A percentile compares a stretch with the other conserved stretches of the same genome.
Evolutionary conservation across 2,888 invertebrate species (phyloP).

Genomic region (Protodeltote pygarga): DNA sequence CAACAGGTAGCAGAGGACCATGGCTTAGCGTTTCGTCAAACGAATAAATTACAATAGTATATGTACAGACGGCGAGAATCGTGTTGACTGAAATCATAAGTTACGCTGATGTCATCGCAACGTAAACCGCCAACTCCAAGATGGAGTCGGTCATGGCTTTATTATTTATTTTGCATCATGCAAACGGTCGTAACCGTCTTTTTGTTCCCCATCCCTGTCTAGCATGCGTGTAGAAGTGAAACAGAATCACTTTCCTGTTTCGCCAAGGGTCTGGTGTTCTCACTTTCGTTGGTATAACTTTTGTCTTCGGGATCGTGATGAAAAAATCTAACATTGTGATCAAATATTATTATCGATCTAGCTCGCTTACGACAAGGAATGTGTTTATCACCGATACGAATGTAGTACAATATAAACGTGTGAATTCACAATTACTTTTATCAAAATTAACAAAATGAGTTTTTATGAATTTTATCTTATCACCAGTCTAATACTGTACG

Average conservation of each 20-base stretch:
- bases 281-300: conserved; percentile 62
- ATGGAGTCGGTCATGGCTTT: conserved; percentile 73
- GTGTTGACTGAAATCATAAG: conserved; percentile 81
- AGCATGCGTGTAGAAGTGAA: conserved; percentile 55
- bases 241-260: conserved; percentile 70
- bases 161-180: conserved; percentile 80
- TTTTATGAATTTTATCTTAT: conserved; percentile 48
- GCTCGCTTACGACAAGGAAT: conserved; percentile 15
- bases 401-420: conserved; percentile 40
- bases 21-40: conserved; percentile 58
- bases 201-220: conserved; percentile 72
- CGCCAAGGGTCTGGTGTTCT: conserved; percentile 66
- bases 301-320: conserved; percentile 30
- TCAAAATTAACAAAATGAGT: conserved; percentile 41
- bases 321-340: conserved; percentile 17
- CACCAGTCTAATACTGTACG: conserved; percentile 26
- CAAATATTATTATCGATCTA: conserved; percentile 19
- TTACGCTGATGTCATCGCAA: conserved; percentile 80
- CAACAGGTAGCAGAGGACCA: conserved; percentile 57
- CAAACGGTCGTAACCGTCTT: conserved; percentile 81
- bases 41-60: conserved; percentile 60
- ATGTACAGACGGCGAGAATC: conserved; percentile 56
- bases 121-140: conserved; percentile 67
- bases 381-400: conserved; percentile 40
- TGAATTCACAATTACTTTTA: conserved; percentile 41